Evolutionary conservation across 2,113 vertebrate species (phyloP).

Genomic region (Tinamus guttatus): DNA sequence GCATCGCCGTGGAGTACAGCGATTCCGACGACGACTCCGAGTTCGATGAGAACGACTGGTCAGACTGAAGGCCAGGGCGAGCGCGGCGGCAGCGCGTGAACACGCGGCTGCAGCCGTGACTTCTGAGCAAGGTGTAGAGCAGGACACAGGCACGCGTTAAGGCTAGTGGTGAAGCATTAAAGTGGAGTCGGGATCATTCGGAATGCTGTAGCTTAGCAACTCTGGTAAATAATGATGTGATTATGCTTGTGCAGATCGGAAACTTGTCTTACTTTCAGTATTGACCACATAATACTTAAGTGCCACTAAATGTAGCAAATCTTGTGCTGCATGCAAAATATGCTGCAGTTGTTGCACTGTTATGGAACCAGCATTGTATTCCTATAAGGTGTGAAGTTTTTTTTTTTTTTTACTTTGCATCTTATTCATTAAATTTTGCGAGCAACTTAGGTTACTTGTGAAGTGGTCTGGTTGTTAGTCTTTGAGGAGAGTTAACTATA

Average conservation of each 20-base stretch:
- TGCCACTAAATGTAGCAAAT: constrained; percentile 79
- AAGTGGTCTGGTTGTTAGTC: constrained; percentile 59
- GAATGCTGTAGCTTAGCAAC: constrained; percentile 74
- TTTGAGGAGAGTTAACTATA: constrained; percentile 16
- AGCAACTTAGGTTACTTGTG: constrained; percentile 53
- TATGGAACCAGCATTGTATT: constrained; percentile 69
- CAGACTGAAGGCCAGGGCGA: constrained; percentile 81
- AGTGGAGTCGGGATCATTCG: constrained; percentile 33
- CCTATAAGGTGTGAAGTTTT: constrained; percentile 51
- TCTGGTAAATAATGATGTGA: constrained; percentile 74
- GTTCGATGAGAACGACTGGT: constrained; percentile 97
- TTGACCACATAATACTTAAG: constrained; percentile 79
- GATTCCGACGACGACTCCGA: constrained; percentile 97
- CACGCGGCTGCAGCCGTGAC: not conserved
- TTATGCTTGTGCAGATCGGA: constrained; percentile 75
- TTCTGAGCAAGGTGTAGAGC: not conserved
- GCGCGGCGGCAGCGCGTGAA: not conserved
- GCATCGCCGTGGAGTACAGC: constrained; percentile 97
- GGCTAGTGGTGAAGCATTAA: not conserved
- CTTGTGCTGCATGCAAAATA: constrained; percentile 58
- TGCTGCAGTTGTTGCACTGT: constrained; percentile 70
- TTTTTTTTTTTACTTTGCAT: constrained; percentile 65
- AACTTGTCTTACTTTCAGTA: constrained; percentile 76
- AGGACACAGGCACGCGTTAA: not conserved
- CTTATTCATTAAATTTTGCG: constrained; percentile 14